Conservation (phyloP, 2,888 invertebrate genomes). For the Masnerella sp. region DNA sequence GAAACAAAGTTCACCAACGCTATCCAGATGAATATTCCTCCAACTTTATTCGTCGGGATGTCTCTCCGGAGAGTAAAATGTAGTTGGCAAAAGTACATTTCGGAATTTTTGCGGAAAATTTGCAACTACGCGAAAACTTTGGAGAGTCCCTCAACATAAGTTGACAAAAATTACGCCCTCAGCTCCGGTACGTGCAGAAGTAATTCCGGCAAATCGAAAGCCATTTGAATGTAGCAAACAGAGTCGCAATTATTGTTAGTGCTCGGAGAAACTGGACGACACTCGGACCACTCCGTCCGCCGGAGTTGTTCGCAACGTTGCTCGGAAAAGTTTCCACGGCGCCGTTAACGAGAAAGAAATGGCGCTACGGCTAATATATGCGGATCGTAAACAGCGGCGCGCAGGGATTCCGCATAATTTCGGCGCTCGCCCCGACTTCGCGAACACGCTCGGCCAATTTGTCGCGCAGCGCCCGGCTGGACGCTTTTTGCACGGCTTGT, state of each 20-base stretch:
- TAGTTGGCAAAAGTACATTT: no score
- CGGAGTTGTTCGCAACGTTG: not conserved
- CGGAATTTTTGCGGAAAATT: no score
- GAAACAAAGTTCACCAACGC: no score
- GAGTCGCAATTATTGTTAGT: constrained; percentile 1
- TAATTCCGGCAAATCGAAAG: constrained; percentile 33
- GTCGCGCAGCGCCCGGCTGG: no score
- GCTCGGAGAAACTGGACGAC: no score
- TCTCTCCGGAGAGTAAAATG: no score
- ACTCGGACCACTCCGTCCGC: not conserved
- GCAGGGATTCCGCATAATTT: constrained; percentile 69
- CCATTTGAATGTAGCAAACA: constrained; percentile 44
- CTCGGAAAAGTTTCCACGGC: constrained; percentile 9
- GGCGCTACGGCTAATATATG: constrained; percentile 65
- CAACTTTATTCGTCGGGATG: no score
- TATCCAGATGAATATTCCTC: no score
- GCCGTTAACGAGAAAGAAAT: constrained; percentile 47
- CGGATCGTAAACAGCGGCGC: constrained; percentile 65
- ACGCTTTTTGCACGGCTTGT: constrained; percentile 28
- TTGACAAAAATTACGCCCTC: no score
- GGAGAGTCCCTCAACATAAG: no score
- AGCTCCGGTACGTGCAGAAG: no score
- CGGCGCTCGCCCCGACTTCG: constrained; percentile 64
- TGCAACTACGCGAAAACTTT: no score
- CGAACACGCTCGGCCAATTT: constrained; percentile 72